Conservation (phyloP, 2,113 vertebrate genomes). For the Ophthalmolycus amberensis region DNA sequence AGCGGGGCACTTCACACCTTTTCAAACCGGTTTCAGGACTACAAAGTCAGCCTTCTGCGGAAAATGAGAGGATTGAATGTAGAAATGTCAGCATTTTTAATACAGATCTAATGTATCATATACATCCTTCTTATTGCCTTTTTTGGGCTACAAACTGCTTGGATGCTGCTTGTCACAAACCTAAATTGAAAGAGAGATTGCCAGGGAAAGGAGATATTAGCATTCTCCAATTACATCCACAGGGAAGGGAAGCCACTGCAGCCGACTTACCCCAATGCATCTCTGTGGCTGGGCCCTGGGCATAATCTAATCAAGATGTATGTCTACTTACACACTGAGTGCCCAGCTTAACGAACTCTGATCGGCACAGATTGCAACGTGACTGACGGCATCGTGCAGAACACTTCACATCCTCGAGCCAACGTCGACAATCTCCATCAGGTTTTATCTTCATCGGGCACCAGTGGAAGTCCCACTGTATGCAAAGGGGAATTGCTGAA, state of each 20-base stretch:
- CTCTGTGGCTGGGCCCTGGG: slow-evolving; percentile 16
- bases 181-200: slow-evolving; percentile 21
- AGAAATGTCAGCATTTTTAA: not conserved
- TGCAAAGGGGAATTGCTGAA: slow-evolving; percentile 6
- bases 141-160: slow-evolving; percentile 13
- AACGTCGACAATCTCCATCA: not conserved
- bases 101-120: not conserved
- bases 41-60: not conserved
- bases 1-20: not conserved
- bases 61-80: not conserved
- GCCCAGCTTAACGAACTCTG: slow-evolving; percentile 14
- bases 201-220: slow-evolving; percentile 32
- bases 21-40: not conserved
- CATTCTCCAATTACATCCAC: slow-evolving; percentile 46
- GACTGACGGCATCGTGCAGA: not conserved
- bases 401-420: not conserved
- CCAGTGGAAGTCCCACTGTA: not conserved
- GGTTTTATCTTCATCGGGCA: not conserved
- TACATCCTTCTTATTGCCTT: not conserved
- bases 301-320: slow-evolving; percentile 55
- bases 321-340: slow-evolving; percentile 29
- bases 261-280: slow-evolving; percentile 29
- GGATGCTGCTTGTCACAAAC: slow-evolving; percentile 13
- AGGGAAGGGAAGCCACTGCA: slow-evolving; percentile 24
- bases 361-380: slow-evolving; percentile 9